Evolutionary conservation across 92 coral and sea anemone species (phyloP).

Genomic region (Desmophyllum pertusum): DNA sequence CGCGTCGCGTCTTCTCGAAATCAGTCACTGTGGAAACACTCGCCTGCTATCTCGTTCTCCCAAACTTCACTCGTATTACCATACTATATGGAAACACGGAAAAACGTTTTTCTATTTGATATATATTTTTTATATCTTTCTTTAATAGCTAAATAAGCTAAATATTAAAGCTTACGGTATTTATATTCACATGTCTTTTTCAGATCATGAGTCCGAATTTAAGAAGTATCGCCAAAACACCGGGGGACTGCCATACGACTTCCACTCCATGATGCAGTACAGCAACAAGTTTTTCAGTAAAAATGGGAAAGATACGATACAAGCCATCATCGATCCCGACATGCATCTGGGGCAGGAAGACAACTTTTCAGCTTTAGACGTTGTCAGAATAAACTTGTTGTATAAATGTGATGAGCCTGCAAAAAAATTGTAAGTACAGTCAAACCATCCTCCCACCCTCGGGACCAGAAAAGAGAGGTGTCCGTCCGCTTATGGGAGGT

Average conservation of each 20-base stretch:
- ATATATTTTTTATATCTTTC: too few species aligned
- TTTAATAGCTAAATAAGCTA: too few species aligned
- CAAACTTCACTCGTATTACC: too few species aligned
- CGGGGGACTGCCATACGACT: constrained; percentile 55
- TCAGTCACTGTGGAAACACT: too few species aligned
- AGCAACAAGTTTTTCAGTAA: constrained; percentile 56
- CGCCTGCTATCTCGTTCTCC: too few species aligned
- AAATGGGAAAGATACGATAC: constrained; percentile 31
- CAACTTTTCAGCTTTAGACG: constrained; percentile 63
- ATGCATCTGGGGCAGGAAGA: constrained; percentile 51
- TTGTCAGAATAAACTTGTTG: constrained; percentile 52
- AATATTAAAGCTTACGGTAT: too few species aligned
- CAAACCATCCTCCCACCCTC: too few species aligned
- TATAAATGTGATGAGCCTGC: constrained; percentile 58
- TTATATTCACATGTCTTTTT: neutral
- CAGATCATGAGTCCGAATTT: constrained; percentile 47
- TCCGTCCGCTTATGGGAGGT: too few species aligned
- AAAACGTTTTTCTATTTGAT: too few species aligned
- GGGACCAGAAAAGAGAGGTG: too few species aligned
- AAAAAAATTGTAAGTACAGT: constrained; percentile 28
- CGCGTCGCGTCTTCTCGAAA: too few species aligned
- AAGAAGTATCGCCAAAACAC: constrained; percentile 49
- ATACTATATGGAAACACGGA: too few species aligned
- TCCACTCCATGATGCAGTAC: constrained; percentile 68
- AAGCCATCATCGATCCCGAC: constrained; percentile 49